Evolutionary conservation across 2,888 invertebrate species (phyloP), one percentile per base, ranked within the genome.

Genomic region (Metopia argyrocephala): DNA sequence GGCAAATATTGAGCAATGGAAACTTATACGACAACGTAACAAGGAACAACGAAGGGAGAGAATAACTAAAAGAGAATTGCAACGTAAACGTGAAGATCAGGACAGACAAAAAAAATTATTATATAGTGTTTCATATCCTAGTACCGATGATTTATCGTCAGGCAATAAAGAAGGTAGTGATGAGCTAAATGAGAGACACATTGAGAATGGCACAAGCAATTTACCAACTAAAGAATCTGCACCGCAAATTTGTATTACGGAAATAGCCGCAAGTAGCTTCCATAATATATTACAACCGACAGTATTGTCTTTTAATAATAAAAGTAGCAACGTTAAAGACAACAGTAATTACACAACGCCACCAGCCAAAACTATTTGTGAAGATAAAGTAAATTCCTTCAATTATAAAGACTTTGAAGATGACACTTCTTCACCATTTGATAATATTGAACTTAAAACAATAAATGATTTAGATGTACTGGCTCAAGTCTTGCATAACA

Each of bases 391-490:
- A 62, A 85, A 83, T 62, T 85, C 88, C 76, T 87, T 91, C 86
- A 89, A 93, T 90, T 90, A 92, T 87, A 94, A 94, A 82, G 97
- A 97, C 90, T 98, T 98, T 91, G 97, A 97, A 90, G 94, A 95
- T 88, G 97, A 97, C 88, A 96, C 95, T 64, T 96, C 96, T 69
- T 97, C 96, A 89, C 97, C 97, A 0, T 98, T 98, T 91, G 97
- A 98, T 91, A 96, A 96, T 91, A 94, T 97, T 91, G 97, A 96
- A 91, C 90, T 98, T 68, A 96, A 97, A 91, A 96, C 96, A 52
- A 95, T 98, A 78, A 97, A 98, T 91, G 97, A 97, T 87, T 94
- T 97, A 93, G 97, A 96, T 90, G 94, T 96, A 88, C 91, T 98
- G 83, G 97, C 97, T 15, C 95, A 96, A 90, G 96, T 97, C 57